Base-by-base conservation (phyloP, 2,797 vertebrate genomes). In the Ptychobarbus kaznakovi region DNA sequence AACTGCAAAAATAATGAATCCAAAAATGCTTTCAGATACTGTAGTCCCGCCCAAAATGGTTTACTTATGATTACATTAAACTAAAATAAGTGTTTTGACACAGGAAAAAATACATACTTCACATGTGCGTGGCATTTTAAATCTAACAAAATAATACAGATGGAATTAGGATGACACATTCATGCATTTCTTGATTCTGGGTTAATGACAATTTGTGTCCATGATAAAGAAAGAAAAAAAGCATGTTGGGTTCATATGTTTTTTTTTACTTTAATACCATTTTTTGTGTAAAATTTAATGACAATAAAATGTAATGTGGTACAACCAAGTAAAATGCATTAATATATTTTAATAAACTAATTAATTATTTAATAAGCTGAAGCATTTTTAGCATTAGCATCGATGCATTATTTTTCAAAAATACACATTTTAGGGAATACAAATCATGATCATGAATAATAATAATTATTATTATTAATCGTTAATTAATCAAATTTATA, bases 1-100 rank as follows among this genome's bases (percentile, higher is more conserved):
- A 18, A 69, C 32, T 76, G 35, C 83, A 61, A 86, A 49, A 12
- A 85, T 42, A 28, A 44, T 65, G 18, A 70, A 40, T 20, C 46
- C 32, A 58, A 42, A 44, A 44, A 44, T 11, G 42, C 11, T 11
- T 10, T 44, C 42, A 44, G 42, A 44, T 44, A 11, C 9, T 44
- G 9, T 11, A 44, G 9, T 44, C 9, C 42, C 42, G 9, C 42
- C 42, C 9, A 44, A 42, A 44, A 11, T 44, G 9, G 9, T 44
- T 44, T 11, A 44, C 42, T 44, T 44, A 11, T 11, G 42, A 44
- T 11, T 44, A 11, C 11, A 44, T 44, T 44, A 44, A 10, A 44
- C 9, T 10, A 44, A 44, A 44, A 44, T 2, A 42, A 76, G 18
- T 76, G 18, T 56, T 76, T 20, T 53, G 5, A 51, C 46, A 75